Percentiles rank a stretch among this genome's conserved stretches.
Evolutionary conservation across 2,888 invertebrate genomes (phyloP).

Genomic region (Pyralis farinalis): DNA sequence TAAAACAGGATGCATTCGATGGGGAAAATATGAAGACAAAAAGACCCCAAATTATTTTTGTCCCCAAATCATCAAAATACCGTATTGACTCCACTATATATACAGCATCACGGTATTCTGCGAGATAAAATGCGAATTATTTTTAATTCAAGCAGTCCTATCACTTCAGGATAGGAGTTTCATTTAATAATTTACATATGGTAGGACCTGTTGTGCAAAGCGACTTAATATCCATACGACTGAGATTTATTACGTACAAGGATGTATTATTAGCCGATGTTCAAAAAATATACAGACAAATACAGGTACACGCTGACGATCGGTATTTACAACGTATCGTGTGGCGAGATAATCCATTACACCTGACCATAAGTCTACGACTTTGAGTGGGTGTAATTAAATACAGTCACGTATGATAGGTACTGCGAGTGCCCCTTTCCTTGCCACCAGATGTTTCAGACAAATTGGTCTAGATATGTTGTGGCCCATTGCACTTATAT

Average conservation of each 20-base stretch:
- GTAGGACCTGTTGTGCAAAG: too few relatives aligned
- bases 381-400: too few relatives aligned
- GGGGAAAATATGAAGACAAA: too few relatives aligned
- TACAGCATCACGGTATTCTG: conserved; percentile 18
- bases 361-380: conserved; percentile 14
- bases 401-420: conserved; percentile 28
- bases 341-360: conserved; percentile 20
- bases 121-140: conserved; percentile 16
- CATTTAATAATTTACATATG: conserved; percentile 19
- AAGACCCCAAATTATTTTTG: too few relatives aligned
- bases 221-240: conserved; percentile 22
- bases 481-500: too few relatives aligned
- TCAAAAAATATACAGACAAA: conserved; percentile 25
- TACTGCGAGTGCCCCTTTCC: conserved; percentile 25
- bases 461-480: conserved; percentile 24
- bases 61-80: too few relatives aligned
- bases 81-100: too few relatives aligned
- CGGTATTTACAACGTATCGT: conserved; percentile 19
- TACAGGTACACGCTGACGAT: conserved; percentile 16
- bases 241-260: conserved; percentile 20
- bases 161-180: conserved; percentile 14
- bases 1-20: too few relatives aligned
- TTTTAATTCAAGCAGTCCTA: conserved; percentile 15
- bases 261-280: conserved; percentile 20
- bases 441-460: conserved; percentile 23